Evolutionary conservation across 2,113 vertebrate species (phyloP).

Genomic region (Halichoeres trimaculatus): DNA sequence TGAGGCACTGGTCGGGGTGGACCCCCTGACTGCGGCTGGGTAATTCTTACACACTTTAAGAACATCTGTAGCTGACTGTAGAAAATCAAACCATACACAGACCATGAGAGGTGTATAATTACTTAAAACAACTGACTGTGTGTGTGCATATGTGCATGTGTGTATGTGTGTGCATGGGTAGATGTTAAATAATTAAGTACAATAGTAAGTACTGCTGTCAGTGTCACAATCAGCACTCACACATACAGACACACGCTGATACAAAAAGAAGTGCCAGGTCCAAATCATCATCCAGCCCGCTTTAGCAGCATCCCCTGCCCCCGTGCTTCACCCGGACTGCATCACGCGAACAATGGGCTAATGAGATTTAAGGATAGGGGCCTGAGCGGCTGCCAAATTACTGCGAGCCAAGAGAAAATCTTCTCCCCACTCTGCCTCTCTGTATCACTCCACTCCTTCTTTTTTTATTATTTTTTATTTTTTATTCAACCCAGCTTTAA

Average conservation of each 20-base stretch:
- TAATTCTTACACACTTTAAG: too few relatives aligned
- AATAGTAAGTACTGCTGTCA: neutral
- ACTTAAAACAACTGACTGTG: too few relatives aligned
- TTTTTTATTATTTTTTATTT: slow-evolving; percentile 66
- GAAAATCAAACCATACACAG: too few relatives aligned
- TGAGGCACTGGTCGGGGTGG: too few relatives aligned
- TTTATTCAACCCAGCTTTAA: slow-evolving; percentile 82
- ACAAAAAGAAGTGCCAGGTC: slow-evolving; percentile 47
- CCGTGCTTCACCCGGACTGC: slow-evolving; percentile 71
- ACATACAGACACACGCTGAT: slow-evolving; percentile 18
- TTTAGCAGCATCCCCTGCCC: slow-evolving; percentile 78
- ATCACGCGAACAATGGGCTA: slow-evolving; percentile 86
- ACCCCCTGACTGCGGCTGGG: too few relatives aligned
- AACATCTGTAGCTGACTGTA: too few relatives aligned
- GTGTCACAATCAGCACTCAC: slow-evolving; percentile 8
- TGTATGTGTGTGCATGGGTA: too few relatives aligned
- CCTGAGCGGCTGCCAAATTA: slow-evolving; percentile 77
- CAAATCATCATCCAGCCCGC: slow-evolving; percentile 69
- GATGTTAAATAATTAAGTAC: neutral
- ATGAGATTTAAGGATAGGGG: slow-evolving; percentile 80
- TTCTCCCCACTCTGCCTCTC: slow-evolving; percentile 55
- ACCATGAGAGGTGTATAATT: too few relatives aligned
- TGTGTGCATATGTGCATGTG: too few relatives aligned
- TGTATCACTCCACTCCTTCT: slow-evolving; percentile 40
- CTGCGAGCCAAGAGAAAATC: slow-evolving; percentile 74